Evolutionary conservation across 2,113 vertebrate genomes (phyloP).

Genomic region (Cryptoleucopteryx plumbea): DNA sequence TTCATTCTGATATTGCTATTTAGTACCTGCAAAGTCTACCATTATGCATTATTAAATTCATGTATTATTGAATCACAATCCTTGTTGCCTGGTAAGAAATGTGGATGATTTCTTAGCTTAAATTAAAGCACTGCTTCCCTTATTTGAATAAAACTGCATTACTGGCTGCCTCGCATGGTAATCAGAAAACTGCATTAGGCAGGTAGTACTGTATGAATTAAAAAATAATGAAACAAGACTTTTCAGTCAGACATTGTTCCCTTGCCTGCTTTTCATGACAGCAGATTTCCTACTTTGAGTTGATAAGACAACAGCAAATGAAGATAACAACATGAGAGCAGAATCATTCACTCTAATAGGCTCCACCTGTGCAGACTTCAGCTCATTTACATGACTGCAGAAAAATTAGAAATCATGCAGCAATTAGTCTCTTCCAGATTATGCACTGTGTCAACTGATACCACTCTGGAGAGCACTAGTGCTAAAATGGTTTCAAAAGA

Average conservation of each 20-base stretch:
- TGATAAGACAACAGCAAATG: slow-evolving; percentile 81
- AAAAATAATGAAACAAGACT: slow-evolving; percentile 95
- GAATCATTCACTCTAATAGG: slow-evolving; percentile 80
- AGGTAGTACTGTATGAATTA: slow-evolving; percentile 93
- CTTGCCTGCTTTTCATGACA: slow-evolving; percentile 77
- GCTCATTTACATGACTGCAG: slow-evolving; percentile 85
- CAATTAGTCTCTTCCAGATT: slow-evolving; percentile 87
- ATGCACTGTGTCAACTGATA: slow-evolving; percentile 83
- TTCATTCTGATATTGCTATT: slow-evolving; percentile 72
- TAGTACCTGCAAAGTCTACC: slow-evolving; percentile 78
- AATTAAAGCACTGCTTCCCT: slow-evolving; percentile 78
- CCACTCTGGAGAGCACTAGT: slow-evolving; percentile 81
- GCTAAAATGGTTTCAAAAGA: slow-evolving; percentile 81
- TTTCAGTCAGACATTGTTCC: slow-evolving; percentile 88
- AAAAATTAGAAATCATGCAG: slow-evolving; percentile 85
- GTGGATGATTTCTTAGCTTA: slow-evolving; percentile 78
- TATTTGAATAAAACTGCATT: slow-evolving; percentile 83
- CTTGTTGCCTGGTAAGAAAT: slow-evolving; percentile 80
- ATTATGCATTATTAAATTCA: slow-evolving; percentile 85
- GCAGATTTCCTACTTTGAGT: slow-evolving; percentile 76
- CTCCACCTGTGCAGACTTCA: slow-evolving; percentile 78
- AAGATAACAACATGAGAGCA: slow-evolving; percentile 81
- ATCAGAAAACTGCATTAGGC: slow-evolving; percentile 96
- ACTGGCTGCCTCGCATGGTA: slow-evolving; percentile 74
- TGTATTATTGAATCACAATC: slow-evolving; percentile 81